Base-by-base conservation (phyloP, 1,140 invertebrate genomes). In the Ectropis grisescens region DNA sequence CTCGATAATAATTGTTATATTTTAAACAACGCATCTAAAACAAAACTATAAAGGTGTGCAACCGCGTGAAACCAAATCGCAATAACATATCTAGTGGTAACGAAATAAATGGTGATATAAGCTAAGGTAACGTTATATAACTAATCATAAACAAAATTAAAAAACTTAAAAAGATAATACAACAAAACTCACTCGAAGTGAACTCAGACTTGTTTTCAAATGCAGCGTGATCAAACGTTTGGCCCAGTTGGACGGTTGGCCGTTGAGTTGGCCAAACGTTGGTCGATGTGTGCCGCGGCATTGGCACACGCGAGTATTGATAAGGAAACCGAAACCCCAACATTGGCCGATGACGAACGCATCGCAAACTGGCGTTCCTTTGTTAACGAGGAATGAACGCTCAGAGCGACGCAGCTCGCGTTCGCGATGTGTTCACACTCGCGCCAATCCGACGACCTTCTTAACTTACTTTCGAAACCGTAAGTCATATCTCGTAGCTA, bases 191-290 rank as follows among this genome's bases (percentile, higher is more conserved):
- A 37, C 45, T 41, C 46, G 47, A 58, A 43, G 33, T 43, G 47
- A 51, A 59, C 41, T 68, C 57, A 60, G 58, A 70, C 61, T 65
- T 66, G 58, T 66, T 60, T 42, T 37, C 58, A 69, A 70, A 66
- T 66, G 67, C 58, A 52, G 48, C 45, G 53, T 47, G 52, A 41
- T 33, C 58, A 55, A 62, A 61, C 47, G 55, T 64, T n/a, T 68
- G 61, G 41, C 54, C 61, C 56, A 22, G 19, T 22, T 22, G 19
- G 19, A 51, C 44, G 44, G 30, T 5, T 10, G 25, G 14, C n/a
- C n/a, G n/a, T n/a, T n/a, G n/a, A n/a, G n/a, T 33, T 25, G 32
- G n/a, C 23, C 40, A 15, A 37, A 47, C 36, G 15, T 47, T 58
- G 49, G 48, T 30, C 37, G 7, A 15, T 33, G 27, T n/a, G 23